phyloP scores from a whole-genome alignment of 2,797 vertebrate species.

The Lutjanus argentimaculatus region DNA sequence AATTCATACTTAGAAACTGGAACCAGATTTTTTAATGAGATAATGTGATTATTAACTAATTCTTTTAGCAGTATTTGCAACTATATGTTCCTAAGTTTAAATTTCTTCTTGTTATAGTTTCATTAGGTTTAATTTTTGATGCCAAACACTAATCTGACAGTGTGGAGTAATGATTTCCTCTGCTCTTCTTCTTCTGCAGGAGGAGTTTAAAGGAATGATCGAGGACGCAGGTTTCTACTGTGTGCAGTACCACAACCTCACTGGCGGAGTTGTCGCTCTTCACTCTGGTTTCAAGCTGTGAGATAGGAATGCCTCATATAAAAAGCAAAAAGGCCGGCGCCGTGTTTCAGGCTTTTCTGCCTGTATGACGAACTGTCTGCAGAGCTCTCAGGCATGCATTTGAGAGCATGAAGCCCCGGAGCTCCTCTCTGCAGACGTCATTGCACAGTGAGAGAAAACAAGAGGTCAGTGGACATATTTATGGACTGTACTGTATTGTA shows the following conservation, averaged over 20 bases:
- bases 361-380: neutral
- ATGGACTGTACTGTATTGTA: neutral
- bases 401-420: conserved; percentile 5
- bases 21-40: too few relatives aligned
- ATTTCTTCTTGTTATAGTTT: neutral
- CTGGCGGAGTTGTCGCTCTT: conserved; percentile 92
- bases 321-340: neutral
- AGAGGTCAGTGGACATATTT: conserved; percentile 33
- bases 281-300: conserved; percentile 98
- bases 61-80: neutral
- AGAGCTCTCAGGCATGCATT: neutral
- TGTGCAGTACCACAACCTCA: conserved; percentile 90
- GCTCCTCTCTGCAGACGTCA: conserved; percentile 1
- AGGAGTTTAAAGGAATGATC: conserved; percentile 94
- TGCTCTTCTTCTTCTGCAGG: conserved; percentile 81
- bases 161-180: neutral
- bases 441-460: neutral
- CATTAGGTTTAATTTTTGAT: neutral
- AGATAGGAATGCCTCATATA: conserved; percentile 28
- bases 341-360: conserved; percentile 12
- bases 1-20: too few relatives aligned
- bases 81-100: neutral
- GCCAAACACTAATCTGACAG: neutral
- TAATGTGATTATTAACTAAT: neutral
- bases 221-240: conserved; percentile 93